Conservation (phyloP, 2,888 invertebrate genomes). For the Drosophila silvestris region DNA sequence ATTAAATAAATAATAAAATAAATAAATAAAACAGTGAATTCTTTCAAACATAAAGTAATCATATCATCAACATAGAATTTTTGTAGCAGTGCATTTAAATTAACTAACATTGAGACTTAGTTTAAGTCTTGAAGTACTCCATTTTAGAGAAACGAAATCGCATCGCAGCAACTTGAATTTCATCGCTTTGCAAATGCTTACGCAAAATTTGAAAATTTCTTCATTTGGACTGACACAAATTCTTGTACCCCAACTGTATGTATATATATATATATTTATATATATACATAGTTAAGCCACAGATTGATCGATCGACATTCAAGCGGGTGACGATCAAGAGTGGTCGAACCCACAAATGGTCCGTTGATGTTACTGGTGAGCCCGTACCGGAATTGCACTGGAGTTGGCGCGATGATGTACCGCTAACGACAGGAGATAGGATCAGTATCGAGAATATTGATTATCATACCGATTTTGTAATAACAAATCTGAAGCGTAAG, state of each 20-base stretch:
- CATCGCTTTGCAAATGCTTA: background rate
- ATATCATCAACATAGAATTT: background rate
- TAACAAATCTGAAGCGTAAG: slow-evolving; percentile 88
- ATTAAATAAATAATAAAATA: too few relatives aligned
- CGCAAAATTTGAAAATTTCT: background rate
- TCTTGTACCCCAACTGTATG: slow-evolving; percentile 4
- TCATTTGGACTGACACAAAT: background rate
- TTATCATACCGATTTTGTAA: slow-evolving; percentile 95
- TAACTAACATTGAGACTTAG: background rate
- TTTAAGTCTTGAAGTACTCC: background rate
- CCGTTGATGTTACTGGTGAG: slow-evolving; percentile 95
- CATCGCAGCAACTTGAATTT: background rate
- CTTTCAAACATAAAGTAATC: background rate
- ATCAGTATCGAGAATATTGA: slow-evolving; percentile 93
- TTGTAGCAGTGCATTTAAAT: background rate
- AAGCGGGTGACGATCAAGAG: slow-evolving; percentile 92
- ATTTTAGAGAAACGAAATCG: background rate
- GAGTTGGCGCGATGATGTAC: slow-evolving; percentile 87
- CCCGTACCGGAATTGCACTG: slow-evolving; percentile 97
- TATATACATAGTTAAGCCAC: slow-evolving; percentile 94
- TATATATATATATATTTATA: slow-evolving; percentile 86
- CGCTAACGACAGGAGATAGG: slow-evolving; percentile 89
- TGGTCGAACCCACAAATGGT: slow-evolving; percentile 87
- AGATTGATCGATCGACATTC: slow-evolving; percentile 96
- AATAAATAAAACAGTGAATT: background rate